These are phyloP conservation scores for Papilio glaucus DNA, from an alignment of 1,140 invertebrate species.

Conservation along the genomic window DNA sequence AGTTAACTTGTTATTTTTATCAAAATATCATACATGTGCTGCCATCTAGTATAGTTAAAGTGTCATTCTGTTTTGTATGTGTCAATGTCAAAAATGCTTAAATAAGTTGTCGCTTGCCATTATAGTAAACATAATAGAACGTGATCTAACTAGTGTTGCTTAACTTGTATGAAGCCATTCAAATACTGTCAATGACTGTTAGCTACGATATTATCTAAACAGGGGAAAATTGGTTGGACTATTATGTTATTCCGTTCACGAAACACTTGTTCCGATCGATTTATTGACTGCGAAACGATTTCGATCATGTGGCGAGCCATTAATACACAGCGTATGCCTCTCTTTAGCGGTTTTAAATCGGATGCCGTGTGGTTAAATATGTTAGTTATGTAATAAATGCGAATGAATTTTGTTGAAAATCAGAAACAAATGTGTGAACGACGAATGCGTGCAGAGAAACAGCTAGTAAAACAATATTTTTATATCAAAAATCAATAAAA, in stretches of 20 bases:
- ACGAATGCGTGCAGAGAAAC: no score
- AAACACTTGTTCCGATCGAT: not conserved
- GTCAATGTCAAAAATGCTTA: no score
- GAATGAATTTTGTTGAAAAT: no score
- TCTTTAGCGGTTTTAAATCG: slow-evolving; percentile 9
- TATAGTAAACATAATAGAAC: not conserved
- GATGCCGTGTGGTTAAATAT: no score
- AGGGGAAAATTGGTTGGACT: not conserved
- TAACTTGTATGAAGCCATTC: not conserved
- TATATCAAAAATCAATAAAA: not conserved
- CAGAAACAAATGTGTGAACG: no score
- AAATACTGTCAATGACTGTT: not conserved
- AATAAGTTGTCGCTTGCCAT: no score
- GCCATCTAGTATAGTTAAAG: no score
- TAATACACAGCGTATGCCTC: not conserved
- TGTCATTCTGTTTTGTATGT: no score
- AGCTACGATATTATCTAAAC: not conserved
- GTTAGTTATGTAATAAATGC: not conserved
- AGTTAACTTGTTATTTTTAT: no score
- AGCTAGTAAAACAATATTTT: no score
- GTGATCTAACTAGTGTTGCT: not conserved
- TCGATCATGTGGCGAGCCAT: not conserved
- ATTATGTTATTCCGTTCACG: slow-evolving; percentile 14
- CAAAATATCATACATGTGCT: no score
- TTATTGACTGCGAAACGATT: slow-evolving; percentile 1